Evolutionary conservation across 2,797 vertebrate genomes (phyloP).

Genomic region (Bradypus variegatus): DNA sequence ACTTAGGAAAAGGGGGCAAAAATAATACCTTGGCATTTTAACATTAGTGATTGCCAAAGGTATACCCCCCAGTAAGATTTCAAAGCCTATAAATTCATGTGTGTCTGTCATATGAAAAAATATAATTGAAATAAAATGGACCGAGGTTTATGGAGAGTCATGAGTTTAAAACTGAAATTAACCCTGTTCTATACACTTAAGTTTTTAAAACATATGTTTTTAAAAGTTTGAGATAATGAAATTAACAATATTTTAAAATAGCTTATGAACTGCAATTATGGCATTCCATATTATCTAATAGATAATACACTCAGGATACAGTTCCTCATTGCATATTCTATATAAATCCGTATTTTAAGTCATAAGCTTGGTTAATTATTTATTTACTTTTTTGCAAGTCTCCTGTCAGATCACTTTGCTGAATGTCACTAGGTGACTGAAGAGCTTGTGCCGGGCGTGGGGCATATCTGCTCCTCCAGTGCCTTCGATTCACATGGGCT

Average conservation of each 20-base stretch:
- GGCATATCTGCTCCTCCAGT: background rate
- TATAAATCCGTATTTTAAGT: background rate
- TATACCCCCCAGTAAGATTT: too few relatives aligned
- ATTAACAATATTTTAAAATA: background rate
- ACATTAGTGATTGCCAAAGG: too few relatives aligned
- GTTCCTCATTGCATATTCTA: background rate
- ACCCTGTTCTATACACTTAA: background rate
- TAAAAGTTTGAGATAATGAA: background rate
- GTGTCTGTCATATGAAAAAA: background rate
- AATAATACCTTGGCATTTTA: too few relatives aligned
- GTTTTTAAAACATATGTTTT: background rate
- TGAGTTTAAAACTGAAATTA: background rate
- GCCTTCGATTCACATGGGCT: background rate
- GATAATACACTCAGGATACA: background rate
- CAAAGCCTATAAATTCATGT: background rate
- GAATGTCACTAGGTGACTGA: background rate
- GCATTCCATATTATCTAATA: background rate
- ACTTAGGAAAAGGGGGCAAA: too few relatives aligned
- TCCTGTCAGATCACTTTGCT: background rate
- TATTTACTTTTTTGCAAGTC: background rate
- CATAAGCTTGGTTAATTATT: background rate
- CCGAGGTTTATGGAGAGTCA: background rate
- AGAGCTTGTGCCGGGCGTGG: background rate
- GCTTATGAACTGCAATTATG: background rate
- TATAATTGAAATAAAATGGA: background rate